Evolutionary conservation across 1,140 invertebrate species (phyloP), one percentile per base, ranked within the genome.

Genomic region (Chionoecetes opilio): DNA sequence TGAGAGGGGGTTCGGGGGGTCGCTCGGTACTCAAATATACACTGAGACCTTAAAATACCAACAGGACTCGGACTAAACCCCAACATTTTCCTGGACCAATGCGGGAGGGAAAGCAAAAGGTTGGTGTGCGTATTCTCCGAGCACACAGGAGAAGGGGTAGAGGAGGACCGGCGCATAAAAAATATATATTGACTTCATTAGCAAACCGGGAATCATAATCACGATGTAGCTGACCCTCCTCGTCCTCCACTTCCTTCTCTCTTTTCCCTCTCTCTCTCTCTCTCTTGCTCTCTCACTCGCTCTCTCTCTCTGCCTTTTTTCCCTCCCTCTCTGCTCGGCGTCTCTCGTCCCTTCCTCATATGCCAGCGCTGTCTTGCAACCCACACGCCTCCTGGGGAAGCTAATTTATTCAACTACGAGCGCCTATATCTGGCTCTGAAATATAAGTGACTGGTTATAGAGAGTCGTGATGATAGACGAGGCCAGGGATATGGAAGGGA

Each of bases 181-280:
- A 93, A 93, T 93, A 86, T 93, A 89, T 93, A 93, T 93, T 93
- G 93, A 93, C 93, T 93, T 93, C 93, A 93, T 93, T 93, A 93
- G 93, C 35, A 93, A 93, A 89, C 85, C 93, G 46, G 93, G 86
- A 93, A 38, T 93, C 93, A 93, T 93, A 93, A 93, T 93, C 93
- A 93, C 93, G 53, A 31, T 75, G 46, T 86, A 63, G 93, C 93
- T 89, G 85, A 88, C 93, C 93, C 53, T 29, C 85, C 93, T 89
- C n/a, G 85, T 34, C 46, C 85, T 37, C 75, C 32, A 29, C 93
- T 89, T 82, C 14, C 93, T 89, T 53, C 34, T 35, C n/a, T 75
- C 38, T 38, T 34, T 37, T 53, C 38, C 46, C 63, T 26, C 21
- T 37, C 91, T 31, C 82, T 85, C 91, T 82, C 37, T 92, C 91